Conservation (phyloP, 1,140 invertebrate genomes). For the Heliconius congener region DNA sequence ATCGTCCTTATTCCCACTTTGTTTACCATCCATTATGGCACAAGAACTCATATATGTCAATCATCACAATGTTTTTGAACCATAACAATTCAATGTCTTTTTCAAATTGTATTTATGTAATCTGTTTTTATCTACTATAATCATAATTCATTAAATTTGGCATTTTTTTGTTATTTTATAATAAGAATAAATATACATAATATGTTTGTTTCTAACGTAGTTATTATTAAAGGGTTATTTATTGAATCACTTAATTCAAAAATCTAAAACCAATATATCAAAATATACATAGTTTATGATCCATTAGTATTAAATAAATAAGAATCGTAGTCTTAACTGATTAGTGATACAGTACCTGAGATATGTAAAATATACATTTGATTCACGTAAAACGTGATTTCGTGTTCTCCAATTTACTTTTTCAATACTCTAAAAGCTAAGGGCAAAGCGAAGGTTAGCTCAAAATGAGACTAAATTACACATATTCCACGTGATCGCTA, state of each 20-base stretch:
- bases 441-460: slow-evolving; percentile 48
- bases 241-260: background rate
- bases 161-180: background rate
- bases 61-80: background rate
- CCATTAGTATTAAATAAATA: background rate
- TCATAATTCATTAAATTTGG: background rate
- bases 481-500: slow-evolving; percentile 60
- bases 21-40: slow-evolving; percentile 27
- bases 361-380: background rate
- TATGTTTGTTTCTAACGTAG: background rate
- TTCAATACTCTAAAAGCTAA: slow-evolving; percentile 39
- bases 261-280: background rate
- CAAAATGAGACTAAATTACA: slow-evolving; percentile 48
- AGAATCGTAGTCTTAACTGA: background rate
- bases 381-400: slow-evolving; percentile 19
- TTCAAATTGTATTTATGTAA: background rate
- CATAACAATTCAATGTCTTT: background rate
- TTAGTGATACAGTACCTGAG: background rate
- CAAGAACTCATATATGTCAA: slow-evolving; percentile 16
- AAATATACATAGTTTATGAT: background rate
- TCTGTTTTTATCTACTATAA: background rate
- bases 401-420: slow-evolving; percentile 28
- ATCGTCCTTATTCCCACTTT: slow-evolving; percentile 37
- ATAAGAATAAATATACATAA: background rate
- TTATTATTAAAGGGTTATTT: background rate